A percentile compares a stretch with the other conserved stretches of the same genome.
phyloP scores from a whole-genome alignment of 2,888 invertebrate species.

The Drosophila hamatofila region DNA sequence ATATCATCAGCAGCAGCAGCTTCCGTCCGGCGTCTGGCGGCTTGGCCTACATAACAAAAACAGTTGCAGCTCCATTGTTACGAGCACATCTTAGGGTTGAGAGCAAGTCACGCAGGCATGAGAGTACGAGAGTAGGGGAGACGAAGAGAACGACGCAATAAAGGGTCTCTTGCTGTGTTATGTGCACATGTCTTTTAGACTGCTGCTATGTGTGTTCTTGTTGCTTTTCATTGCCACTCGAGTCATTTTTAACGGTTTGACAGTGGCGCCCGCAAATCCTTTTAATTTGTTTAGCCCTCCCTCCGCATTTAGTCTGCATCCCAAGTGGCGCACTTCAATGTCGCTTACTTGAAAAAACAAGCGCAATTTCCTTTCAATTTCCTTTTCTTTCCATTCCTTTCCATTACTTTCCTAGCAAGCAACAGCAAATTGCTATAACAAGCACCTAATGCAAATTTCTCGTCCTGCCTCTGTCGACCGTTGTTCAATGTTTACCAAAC shows the following conservation, averaged over 20 bases:
- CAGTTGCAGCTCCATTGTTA: slow-evolving; percentile 66
- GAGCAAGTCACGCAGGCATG: neutral
- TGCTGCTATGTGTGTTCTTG: slow-evolving; percentile 26
- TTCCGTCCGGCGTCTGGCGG: slow-evolving; percentile 63
- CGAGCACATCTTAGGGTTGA: slow-evolving; percentile 11
- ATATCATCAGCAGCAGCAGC: slow-evolving; percentile 18
- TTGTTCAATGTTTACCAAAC: slow-evolving; percentile 73
- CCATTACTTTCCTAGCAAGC: slow-evolving; percentile 57
- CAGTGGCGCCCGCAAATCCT: slow-evolving; percentile 52
- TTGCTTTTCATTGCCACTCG: slow-evolving; percentile 55
- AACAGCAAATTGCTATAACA: slow-evolving; percentile 35
- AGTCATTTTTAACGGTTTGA: slow-evolving; percentile 72
- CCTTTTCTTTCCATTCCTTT: slow-evolving; percentile 53
- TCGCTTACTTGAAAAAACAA: slow-evolving; percentile 45
- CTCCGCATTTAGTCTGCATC: neutral
- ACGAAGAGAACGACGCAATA: slow-evolving; percentile 32
- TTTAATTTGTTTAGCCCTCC: slow-evolving; percentile 66
- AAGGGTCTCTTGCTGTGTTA: slow-evolving; percentile 56
- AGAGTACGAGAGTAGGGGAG: neutral
- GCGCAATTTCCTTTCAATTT: slow-evolving; percentile 79
- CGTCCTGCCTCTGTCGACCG: slow-evolving; percentile 47
- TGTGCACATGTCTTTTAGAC: slow-evolving; percentile 47
- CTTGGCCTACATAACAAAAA: slow-evolving; percentile 75
- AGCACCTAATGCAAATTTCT: slow-evolving; percentile 44
- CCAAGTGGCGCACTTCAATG: slow-evolving; percentile 7